Percentiles rank a stretch among this genome's conserved stretches.
phyloP scores from a whole-genome alignment of 2,888 invertebrate species.

The Priocnemis perturbator region DNA sequence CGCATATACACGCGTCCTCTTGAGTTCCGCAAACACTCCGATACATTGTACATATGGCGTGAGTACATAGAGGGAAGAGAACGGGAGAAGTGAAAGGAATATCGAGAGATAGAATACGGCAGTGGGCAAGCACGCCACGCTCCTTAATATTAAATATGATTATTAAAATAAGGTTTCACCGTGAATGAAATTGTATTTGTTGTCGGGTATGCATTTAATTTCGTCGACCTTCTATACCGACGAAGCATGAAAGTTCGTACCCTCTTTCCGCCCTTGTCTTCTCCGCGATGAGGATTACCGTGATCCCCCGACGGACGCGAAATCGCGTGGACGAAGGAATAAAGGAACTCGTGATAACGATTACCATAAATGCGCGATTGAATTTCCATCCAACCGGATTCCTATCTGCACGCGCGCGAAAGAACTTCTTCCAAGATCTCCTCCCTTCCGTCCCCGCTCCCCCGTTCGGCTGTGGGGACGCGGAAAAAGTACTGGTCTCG shows the following conservation, averaged over 20 bases:
- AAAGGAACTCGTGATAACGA: neutral
- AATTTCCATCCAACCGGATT: neutral
- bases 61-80: neutral
- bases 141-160: neutral
- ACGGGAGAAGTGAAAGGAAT: constrained; percentile 3
- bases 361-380: neutral
- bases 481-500: too few species aligned
- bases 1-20: constrained; percentile 32
- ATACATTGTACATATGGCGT: constrained; percentile 13
- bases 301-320: neutral
- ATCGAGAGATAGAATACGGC: neutral
- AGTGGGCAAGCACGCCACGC: neutral
- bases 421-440: neutral
- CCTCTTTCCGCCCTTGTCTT: neutral
- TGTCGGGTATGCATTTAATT: constrained; percentile 19
- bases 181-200: constrained; percentile 43
- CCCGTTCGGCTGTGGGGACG: neutral
- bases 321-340: neutral
- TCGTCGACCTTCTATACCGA: neutral
- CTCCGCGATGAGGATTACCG: neutral
- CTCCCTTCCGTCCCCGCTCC: neutral
- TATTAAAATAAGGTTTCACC: neutral
- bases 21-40: constrained; percentile 30
- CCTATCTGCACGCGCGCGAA: neutral
- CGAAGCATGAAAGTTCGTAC: too few species aligned